Percentiles rank a stretch among this genome's conserved stretches.
Conservation (phyloP, 2,888 invertebrate species). For the Chrysina gloriosa region DNA sequence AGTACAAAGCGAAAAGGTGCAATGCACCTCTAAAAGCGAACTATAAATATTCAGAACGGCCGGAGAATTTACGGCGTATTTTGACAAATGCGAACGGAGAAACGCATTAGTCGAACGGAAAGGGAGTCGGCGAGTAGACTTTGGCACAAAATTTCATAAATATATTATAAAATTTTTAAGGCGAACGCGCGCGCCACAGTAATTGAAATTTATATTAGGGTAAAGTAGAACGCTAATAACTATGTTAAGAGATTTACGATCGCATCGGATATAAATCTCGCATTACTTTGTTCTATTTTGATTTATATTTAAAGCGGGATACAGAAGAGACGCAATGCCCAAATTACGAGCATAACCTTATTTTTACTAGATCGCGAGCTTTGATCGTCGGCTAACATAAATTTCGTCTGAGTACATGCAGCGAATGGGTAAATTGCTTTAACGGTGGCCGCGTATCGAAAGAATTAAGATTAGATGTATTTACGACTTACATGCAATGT, state of each 20-base stretch:
- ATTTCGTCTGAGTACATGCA: no score
- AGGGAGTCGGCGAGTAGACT: background rate
- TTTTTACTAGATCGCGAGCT: background rate
- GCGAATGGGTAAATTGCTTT: no score
- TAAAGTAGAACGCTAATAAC: constrained; percentile 28
- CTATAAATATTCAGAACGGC: constrained; percentile 20
- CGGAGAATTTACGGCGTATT: constrained; percentile 24
- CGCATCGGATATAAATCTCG: background rate
- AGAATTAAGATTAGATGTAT: no score
- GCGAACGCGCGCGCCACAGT: background rate
- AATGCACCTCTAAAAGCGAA: constrained; percentile 12
- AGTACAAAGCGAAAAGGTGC: constrained; percentile 17
- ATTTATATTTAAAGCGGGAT: background rate
- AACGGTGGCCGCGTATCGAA: no score
- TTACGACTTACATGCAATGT: no score
- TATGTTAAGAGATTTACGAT: constrained; percentile 25
- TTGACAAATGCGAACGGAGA: constrained; percentile 33
- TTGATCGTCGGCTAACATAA: no score
- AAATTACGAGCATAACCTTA: constrained; percentile 4
- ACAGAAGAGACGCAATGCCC: background rate
- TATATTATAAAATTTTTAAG: constrained; percentile 24
- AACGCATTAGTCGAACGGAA: constrained; percentile 2
- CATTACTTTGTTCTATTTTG: constrained; percentile 6
- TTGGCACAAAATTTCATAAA: constrained; percentile 35
- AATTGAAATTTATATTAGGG: constrained; percentile 35